phyloP scores from a whole-genome alignment of 2,113 vertebrate genomes.

The Larimichthys crocea region DNA sequence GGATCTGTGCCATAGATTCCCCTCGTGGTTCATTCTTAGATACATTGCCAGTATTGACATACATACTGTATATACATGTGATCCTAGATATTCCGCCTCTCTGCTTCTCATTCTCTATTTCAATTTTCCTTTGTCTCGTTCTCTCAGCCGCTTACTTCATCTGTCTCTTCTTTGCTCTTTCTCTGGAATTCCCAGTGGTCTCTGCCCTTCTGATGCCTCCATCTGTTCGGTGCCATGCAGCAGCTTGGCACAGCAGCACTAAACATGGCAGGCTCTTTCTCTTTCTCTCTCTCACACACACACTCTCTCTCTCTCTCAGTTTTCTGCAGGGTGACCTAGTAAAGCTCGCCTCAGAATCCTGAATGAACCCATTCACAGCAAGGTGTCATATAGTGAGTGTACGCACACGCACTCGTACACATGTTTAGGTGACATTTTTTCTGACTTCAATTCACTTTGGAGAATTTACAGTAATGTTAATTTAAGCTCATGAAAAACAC shows the following conservation, averaged over 20 bases:
- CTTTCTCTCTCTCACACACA: neutral
- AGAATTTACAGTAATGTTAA: neutral
- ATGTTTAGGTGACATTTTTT: constrained; percentile 29
- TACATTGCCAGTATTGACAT: constrained; percentile 10
- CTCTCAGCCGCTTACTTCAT: constrained; percentile 34
- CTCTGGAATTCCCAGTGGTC: constrained; percentile 59
- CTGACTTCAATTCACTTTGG: constrained; percentile 12
- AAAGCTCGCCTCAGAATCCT: constrained; percentile 65
- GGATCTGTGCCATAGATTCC: constrained; percentile 4
- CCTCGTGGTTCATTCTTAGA: constrained; percentile 8
- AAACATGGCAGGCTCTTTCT: constrained; percentile 56
- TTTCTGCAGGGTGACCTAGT: constrained; percentile 72
- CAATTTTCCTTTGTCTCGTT: constrained; percentile 34
- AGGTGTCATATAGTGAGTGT: constrained; percentile 14
- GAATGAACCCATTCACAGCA: constrained; percentile 72
- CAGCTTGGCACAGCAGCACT: constrained; percentile 63
- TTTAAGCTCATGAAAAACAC: neutral
- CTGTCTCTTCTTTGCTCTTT: constrained; percentile 36
- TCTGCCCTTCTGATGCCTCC: constrained; percentile 64
- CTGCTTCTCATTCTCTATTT: constrained; percentile 30
- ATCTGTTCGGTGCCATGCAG: constrained; percentile 70
- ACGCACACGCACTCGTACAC: neutral
- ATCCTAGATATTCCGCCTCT: constrained; percentile 19
- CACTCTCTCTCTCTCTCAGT: constrained; percentile 12
- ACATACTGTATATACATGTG: constrained; percentile 31